Base-by-base conservation (phyloP, 1,140 invertebrate species). In the Pogonomyrmex californicus region DNA sequence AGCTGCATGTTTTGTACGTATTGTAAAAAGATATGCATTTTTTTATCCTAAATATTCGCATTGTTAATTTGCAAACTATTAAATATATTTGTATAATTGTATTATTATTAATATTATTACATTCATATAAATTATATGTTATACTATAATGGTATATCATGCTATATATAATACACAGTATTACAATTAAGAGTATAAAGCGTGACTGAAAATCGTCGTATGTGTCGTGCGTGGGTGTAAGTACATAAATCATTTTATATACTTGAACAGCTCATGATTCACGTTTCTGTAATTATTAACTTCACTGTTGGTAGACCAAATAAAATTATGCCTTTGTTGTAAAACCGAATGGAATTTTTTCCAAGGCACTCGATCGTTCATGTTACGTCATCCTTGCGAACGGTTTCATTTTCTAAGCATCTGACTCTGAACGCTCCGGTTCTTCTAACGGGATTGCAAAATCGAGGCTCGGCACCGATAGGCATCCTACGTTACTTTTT, bases 241-340 rank as follows among this genome's bases (percentile, higher is more conserved):
- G 47, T 41, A 17, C 54, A 36, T 44, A 78, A 79, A 66, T 88
- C 36, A 76, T 51, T 66, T 54, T 49, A 14, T 58, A 58, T n/a
- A 47, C 41, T 60, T 38, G 17, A 41, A 14, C 63, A 44, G n/a
- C 12, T 77, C 82, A 51, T 85, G 44, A 63, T 85, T 76, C 60
- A 68, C 36, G 12, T 33, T 23, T n/a, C 36, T 71, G 23, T 58
- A 54, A 79, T 36, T 70, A 49, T 68, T 51, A 30, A 41, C 41
- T 36, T 41, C 38, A 30, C 54, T 23, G n/a, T 88, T 81, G 70
- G n/a, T 44, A 44, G 38, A 49, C 1, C 49, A 54, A 88, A 73
- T 86, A 81, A 78, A 81, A n/a, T 56, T 56, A 44, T 41, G 9
- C 14, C 49, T 68, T 63, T 41, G 65, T 60, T 79, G 54, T 87